Percentiles rank a stretch among this genome's conserved stretches.
These are phyloP conservation scores for Lamproptera curius DNA, from an alignment of 2,888 invertebrate genomes.

Conservation along the genomic window DNA sequence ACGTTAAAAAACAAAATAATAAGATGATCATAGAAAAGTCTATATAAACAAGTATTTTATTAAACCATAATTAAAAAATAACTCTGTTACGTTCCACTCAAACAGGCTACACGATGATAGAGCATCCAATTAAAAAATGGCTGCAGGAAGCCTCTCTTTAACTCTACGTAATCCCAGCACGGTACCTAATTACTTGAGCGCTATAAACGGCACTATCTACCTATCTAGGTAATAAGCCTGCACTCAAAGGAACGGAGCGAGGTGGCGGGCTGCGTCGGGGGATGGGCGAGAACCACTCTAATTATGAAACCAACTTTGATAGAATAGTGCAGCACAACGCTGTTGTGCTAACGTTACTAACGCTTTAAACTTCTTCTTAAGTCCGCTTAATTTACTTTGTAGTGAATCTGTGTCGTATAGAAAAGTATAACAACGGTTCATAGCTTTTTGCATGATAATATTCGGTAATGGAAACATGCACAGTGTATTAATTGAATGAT, in stretches of 20 bases:
- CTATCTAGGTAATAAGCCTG: slow-evolving; percentile 63
- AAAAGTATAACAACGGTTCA: too few species aligned
- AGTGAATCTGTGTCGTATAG: too few species aligned
- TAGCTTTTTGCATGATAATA: too few species aligned
- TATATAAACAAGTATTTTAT: too few species aligned
- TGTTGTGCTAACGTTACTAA: slow-evolving; percentile 24
- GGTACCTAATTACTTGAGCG: slow-evolving; percentile 50
- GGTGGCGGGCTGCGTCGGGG: slow-evolving; percentile 27
- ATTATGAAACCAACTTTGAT: slow-evolving; percentile 74
- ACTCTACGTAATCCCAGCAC: slow-evolving; percentile 28
- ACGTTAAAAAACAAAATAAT: too few species aligned
- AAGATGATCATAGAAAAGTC: too few species aligned
- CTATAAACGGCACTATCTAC: slow-evolving; percentile 44
- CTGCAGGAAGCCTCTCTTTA: slow-evolving; percentile 23
- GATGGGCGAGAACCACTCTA: slow-evolving; percentile 59
- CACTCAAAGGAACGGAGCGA: slow-evolving; percentile 43
- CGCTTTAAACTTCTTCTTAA: slow-evolving; percentile 6
- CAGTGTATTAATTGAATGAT: too few species aligned
- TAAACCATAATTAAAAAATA: too few species aligned
- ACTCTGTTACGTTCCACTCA: too few species aligned
- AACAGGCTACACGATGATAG: too few species aligned
- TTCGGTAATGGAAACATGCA: too few species aligned
- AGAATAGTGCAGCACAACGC: slow-evolving; percentile 42
- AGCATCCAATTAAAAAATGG: too few species aligned
- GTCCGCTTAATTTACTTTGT: not conserved